A percentile compares a stretch with the other conserved stretches of the same genome.
Conservation (phyloP, 2,113 vertebrate species). For the Trichechus manatus region DNA sequence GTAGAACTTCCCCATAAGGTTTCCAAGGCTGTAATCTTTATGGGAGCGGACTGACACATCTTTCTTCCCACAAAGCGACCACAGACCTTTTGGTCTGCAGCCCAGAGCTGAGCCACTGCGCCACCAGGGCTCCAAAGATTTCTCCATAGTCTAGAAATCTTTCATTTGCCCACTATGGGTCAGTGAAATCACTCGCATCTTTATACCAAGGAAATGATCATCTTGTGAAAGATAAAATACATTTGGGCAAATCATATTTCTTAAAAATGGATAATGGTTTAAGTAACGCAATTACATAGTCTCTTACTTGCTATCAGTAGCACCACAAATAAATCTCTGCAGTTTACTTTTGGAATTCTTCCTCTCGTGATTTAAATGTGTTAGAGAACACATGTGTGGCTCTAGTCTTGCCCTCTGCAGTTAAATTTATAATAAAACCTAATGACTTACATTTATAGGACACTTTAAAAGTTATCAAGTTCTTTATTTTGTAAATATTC, state of each 20-base stretch:
- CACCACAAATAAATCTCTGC: background rate
- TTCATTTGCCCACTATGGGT: fast-evolving
- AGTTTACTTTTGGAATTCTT: background rate
- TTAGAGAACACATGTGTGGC: background rate
- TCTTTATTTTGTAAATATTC: background rate
- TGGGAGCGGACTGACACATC: no score
- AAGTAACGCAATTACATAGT: background rate
- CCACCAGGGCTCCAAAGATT: no score
- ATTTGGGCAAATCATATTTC: background rate
- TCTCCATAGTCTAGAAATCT: fast-evolving
- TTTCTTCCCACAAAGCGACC: no score
- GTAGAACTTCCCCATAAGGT: no score
- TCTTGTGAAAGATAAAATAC: background rate
- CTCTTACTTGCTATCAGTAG: background rate
- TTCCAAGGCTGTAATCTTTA: no score
- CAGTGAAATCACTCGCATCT: background rate
- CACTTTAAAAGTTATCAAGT: background rate
- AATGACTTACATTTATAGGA: background rate
- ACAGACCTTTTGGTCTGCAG: no score
- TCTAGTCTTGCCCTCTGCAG: background rate
- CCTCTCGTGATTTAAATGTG: background rate
- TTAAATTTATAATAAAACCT: background rate
- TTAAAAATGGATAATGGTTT: background rate
- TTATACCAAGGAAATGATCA: background rate
- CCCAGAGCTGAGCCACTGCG: no score